A percentile compares a stretch with the other conserved stretches of the same genome.
phyloP scores from a whole-genome alignment of 2,797 vertebrate species.

The Bradypodion pumilum region DNA sequence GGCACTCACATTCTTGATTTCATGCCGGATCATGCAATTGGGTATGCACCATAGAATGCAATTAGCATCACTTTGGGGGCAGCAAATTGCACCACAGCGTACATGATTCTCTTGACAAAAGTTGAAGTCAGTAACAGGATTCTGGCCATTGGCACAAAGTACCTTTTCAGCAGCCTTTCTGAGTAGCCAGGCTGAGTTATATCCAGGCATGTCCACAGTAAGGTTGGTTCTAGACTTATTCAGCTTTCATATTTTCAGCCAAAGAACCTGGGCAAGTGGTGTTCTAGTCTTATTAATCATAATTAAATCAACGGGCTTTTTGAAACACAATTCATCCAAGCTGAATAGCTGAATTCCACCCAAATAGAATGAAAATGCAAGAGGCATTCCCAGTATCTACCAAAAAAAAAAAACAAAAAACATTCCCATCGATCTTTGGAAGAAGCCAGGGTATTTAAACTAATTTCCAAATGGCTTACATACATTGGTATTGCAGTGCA shows the following conservation, averaged over 20 bases:
- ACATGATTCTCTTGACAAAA: no score
- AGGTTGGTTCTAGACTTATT: neutral
- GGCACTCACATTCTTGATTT: no score
- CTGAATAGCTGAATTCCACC: neutral
- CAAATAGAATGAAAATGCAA: neutral
- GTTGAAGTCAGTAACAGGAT: no score
- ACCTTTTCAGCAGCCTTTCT: neutral
- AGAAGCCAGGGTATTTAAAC: neutral
- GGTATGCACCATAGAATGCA: no score
- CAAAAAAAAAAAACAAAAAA: neutral
- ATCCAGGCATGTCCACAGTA: neutral
- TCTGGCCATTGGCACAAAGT: no score
- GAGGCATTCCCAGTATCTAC: neutral
- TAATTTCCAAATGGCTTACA: neutral
- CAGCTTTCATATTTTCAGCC: neutral
- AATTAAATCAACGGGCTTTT: neutral
- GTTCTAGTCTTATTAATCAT: neutral
- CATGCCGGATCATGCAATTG: no score
- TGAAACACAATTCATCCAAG: neutral
- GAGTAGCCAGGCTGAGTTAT: neutral
- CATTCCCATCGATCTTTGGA: neutral
- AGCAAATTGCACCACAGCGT: no score
- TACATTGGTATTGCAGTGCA: neutral
- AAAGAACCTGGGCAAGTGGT: neutral
- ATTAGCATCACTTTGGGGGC: no score